Conservation (phyloP, 2,113 vertebrate species). For the Chiloscyllium plagiosum region DNA sequence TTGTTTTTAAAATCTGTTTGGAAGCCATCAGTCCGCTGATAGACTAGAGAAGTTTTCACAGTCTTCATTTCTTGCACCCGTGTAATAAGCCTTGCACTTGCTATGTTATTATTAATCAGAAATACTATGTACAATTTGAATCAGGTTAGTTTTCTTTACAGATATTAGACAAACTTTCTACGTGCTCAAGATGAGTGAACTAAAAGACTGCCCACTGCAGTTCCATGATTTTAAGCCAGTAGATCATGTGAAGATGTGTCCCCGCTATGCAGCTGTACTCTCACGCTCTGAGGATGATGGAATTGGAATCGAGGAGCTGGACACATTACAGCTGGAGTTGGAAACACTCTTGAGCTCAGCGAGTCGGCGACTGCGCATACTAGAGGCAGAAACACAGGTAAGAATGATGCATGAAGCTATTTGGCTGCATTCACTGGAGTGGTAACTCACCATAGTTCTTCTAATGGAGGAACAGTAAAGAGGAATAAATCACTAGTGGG, state of each 20-base stretch:
- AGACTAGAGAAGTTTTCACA: background rate
- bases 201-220: conserved; percentile 95
- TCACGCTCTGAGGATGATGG: conserved; percentile 93
- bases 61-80: background rate
- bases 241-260: conserved; percentile 89
- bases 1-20: background rate
- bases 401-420: background rate
- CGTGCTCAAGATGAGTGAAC: conserved; percentile 73
- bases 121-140: background rate
- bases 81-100: background rate
- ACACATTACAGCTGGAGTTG: conserved; percentile 92
- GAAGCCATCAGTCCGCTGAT: background rate
- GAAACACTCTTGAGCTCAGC: conserved; percentile 92
- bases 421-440: background rate
- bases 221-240: conserved; percentile 98
- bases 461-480: too few relatives aligned
- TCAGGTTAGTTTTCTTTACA: background rate
- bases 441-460: background rate
- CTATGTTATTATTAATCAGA: background rate
- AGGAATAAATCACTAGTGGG: too few relatives aligned
- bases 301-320: conserved; percentile 93
- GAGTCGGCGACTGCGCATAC: conserved; percentile 79
- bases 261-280: conserved; percentile 89
- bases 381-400: conserved; percentile 97
- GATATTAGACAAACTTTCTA: background rate